A percentile compares a stretch with the other conserved stretches of the same genome.
phyloP scores from a whole-genome alignment of 2,797 vertebrate genomes.

The Carduelis carduelis region DNA sequence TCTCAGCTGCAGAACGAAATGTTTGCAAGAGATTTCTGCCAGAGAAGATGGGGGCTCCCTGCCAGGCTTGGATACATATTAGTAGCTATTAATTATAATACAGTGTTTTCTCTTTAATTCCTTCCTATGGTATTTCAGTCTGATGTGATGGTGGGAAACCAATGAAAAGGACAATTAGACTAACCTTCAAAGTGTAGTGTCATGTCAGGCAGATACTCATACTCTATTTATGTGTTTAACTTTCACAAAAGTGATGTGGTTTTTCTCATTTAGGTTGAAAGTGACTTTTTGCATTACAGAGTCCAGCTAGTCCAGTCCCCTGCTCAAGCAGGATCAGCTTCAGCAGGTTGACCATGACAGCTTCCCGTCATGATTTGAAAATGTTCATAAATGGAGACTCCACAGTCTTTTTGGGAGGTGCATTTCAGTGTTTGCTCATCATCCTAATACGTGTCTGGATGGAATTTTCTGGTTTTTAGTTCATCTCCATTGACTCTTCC shows the following conservation, averaged over 20 bases:
- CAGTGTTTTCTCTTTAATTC: background rate
- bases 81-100: background rate
- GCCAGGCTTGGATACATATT: background rate
- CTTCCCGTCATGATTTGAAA: background rate
- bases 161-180: background rate
- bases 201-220: background rate
- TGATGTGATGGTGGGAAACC: background rate
- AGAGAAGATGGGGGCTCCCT: background rate
- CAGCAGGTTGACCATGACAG: background rate
- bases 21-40: background rate
- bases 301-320: background rate
- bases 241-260: background rate
- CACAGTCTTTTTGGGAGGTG: background rate
- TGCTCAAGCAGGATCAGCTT: background rate
- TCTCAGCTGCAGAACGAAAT: background rate
- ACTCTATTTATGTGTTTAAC: background rate
- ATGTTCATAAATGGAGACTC: background rate
- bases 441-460: background rate
- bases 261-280: background rate
- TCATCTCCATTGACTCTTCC: background rate
- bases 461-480: background rate
- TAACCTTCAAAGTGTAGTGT: background rate
- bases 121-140: background rate
- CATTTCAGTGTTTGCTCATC: background rate
- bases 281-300: background rate